Base-by-base conservation (phyloP, 2,113 vertebrate species). In the Australoheros scitulus region DNA sequence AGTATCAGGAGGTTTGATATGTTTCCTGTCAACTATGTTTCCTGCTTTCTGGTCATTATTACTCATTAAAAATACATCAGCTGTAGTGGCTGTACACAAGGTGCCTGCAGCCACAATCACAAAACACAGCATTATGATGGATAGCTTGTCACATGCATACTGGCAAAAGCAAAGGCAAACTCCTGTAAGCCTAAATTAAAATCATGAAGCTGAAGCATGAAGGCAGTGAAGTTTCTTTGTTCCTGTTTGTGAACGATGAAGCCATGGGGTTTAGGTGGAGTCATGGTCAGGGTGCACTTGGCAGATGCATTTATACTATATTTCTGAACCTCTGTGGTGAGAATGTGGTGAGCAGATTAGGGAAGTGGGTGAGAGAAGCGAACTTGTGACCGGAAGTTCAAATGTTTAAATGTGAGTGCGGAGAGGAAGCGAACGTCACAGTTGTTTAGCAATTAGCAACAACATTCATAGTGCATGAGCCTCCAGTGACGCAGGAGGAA, bases 1-100 rank as follows among this genome's bases (percentile, higher is more conserved):
- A 24, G 15, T 11, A 24, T 77, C 58, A 78, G 47, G 59, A 36
- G 56, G 63, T 79, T 50, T 80, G 32, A 68, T 36, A 43, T 56
- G 58, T 81, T 81, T 52, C 47, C 52, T 20, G 38, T 81, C 72
- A 68, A 57, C 22, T 7, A 17, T 2, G 50, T 56, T 38, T 65
- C 36, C 43, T 72, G 75, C 47, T 36, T 55, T 74, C 72, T 61
- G 24, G 29, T 77, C 52, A 55, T 79, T 58, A 81, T n/a, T 36
- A 13, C 77, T 86, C 77, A 85, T 87, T 83, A 83, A 72, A 81
- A 82, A 84, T 81, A 29, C 80, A 88, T 68, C 77, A 75, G 70
- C 29, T 74, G n/a, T 29, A 47, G 76, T 17, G 22, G 3, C 4
- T 26, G 22, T 24, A 13, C 60, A 43, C 79, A 18, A 24, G 22